A percentile compares a stretch with the other conserved stretches of the same genome.
These are phyloP conservation scores for Heterotilapia buettikoferi DNA, from an alignment of 2,113 vertebrate genomes.

Conservation along the genomic window DNA sequence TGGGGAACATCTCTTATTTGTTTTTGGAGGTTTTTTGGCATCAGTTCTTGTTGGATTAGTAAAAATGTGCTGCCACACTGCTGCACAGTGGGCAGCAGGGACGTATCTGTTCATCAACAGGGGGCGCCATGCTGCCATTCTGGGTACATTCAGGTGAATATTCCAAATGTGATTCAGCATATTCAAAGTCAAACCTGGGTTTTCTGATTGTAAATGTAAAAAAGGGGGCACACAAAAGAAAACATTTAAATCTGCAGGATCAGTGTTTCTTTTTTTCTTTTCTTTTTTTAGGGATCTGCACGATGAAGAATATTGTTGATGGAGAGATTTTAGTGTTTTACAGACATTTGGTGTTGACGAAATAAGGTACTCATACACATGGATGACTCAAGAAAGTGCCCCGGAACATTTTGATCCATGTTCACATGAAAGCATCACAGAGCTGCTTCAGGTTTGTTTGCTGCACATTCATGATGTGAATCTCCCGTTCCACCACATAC, in stretches of 20 bases:
- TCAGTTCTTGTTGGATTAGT: neutral
- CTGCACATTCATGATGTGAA: neutral
- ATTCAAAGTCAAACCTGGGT: neutral
- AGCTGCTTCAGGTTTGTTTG: neutral
- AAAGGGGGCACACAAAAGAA: neutral
- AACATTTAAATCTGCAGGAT: neutral
- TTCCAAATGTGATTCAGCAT: neutral
- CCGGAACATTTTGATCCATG: neutral
- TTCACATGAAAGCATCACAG: neutral
- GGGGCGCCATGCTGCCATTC: constrained; percentile 7
- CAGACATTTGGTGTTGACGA: neutral
- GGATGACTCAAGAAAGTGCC: neutral
- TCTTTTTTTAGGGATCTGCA: neutral
- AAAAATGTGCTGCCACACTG: neutral
- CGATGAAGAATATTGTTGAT: neutral
- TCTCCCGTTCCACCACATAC: neutral
- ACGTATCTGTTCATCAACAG: neutral
- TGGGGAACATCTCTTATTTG: neutral
- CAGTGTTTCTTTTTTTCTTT: neutral
- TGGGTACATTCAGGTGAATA: neutral
- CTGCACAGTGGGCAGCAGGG: neutral
- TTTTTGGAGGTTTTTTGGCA: neutral
- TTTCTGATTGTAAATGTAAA: neutral
- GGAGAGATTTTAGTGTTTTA: neutral
- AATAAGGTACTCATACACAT: neutral